phyloP scores from a whole-genome alignment of 2,888 invertebrate species.

The Antheraea yamamai region DNA sequence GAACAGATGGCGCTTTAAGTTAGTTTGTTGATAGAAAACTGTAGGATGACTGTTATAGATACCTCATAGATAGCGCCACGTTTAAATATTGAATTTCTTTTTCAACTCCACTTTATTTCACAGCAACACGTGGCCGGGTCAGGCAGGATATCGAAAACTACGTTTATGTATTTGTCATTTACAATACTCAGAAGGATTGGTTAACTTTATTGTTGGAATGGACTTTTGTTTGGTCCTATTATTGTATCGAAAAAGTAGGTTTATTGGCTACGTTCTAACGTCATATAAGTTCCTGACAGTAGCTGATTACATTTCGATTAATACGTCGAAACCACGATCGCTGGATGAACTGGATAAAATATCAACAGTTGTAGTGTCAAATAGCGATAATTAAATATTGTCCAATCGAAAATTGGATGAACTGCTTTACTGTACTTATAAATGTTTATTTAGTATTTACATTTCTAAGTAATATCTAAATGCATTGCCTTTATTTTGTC shows the following conservation, averaged over 20 bases:
- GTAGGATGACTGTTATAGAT: too few relatives aligned
- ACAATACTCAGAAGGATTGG: not conserved
- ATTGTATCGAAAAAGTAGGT: not conserved
- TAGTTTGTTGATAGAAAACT: too few relatives aligned
- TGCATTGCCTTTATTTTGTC: not conserved
- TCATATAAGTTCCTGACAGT: not conserved
- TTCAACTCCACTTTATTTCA: too few relatives aligned
- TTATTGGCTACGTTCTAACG: not conserved
- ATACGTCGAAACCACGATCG: constrained; percentile 3
- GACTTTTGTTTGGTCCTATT: not conserved
- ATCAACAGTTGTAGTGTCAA: not conserved
- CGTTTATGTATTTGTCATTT: not conserved
- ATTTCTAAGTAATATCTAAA: not conserved
- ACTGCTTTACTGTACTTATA: not conserved
- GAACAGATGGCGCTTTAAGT: too few relatives aligned
- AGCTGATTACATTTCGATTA: constrained; percentile 3
- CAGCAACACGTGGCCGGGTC: too few relatives aligned
- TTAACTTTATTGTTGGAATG: not conserved
- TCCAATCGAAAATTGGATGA: not conserved
- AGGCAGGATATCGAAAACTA: not conserved
- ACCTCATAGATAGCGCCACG: too few relatives aligned
- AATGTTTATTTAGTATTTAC: not conserved
- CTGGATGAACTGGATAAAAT: not conserved
- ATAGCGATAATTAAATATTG: not conserved
- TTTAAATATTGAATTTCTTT: too few relatives aligned